These are phyloP conservation scores for Myzus persicae DNA, from an alignment of 1,140 invertebrate species.

Conservation along the genomic window DNA sequence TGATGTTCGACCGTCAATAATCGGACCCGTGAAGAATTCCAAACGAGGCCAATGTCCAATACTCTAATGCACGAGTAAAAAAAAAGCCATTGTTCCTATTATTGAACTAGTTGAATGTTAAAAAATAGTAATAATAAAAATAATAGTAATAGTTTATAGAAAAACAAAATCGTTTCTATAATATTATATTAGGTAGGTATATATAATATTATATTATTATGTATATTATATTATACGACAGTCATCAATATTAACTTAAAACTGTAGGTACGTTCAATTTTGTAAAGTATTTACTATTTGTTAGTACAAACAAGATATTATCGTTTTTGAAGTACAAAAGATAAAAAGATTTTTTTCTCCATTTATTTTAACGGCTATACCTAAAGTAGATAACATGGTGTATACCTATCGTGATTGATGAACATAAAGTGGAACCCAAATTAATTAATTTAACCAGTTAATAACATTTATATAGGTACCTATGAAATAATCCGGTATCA, in stretches of 20 bases:
- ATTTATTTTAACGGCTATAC: background rate
- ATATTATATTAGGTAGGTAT: background rate
- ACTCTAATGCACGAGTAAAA: constrained; percentile 15
- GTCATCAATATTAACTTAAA: background rate
- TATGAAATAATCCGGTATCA: background rate
- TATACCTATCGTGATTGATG: background rate
- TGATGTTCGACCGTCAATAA: constrained; percentile 56
- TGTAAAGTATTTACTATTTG: background rate
- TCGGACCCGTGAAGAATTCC: constrained; percentile 53
- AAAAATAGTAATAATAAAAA: constrained; percentile 14
- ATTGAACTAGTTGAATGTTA: constrained; percentile 50
- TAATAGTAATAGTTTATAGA: constrained; percentile 15
- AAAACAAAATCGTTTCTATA: constrained; percentile 28
- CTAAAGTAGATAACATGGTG: no score
- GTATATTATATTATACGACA: background rate
- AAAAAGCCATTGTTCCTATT: constrained; percentile 51
- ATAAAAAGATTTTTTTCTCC: background rate
- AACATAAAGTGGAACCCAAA: background rate
- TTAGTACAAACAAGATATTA: background rate
- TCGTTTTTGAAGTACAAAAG: background rate
- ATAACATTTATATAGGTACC: background rate
- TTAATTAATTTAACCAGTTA: background rate
- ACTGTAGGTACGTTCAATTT: background rate
- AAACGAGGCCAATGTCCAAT: constrained; percentile 54
- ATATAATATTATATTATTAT: no score